Evolutionary conservation across 1,140 invertebrate species (phyloP), one percentile per base, ranked within the genome.

Genomic region (Drosophila arawakana): DNA sequence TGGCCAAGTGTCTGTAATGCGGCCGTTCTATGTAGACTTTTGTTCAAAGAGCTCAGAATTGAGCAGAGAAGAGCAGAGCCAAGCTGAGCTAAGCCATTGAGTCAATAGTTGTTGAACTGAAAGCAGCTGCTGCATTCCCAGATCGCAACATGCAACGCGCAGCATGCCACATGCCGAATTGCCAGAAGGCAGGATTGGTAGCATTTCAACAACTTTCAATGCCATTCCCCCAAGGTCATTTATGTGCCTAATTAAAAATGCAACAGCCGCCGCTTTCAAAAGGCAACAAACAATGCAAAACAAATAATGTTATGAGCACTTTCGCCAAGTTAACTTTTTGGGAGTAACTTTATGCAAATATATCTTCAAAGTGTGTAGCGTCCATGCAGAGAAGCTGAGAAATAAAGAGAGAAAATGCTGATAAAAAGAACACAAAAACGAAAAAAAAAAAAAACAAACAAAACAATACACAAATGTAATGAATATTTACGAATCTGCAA

Each of bases 331-430:
- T 63, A 44, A 76, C 73, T 72, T 78, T 82, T 47, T 30, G 25
- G 25, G 3, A 47, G 47, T 60, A 89, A 84, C 78, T 83, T 89
- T 89, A 89, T 89, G 84, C 84, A 89, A 89, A 89, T 89, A 89
- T 89, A 79, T 18, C 41, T 68, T 67, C 30, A 7, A 65, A 47
- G 52, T 62, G 67, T 52, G 62, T 75, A 67, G 43, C 55, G 60
- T 52, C 30, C 49, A 52, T 21, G 18, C 18, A 21, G 18, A 21
- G 2, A 2, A 2, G 18, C 18, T 21, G 18, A 21, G 18, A 21
- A 21, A 21, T n/a, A 75, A 50, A 41, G 34, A 58, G 44, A 15
- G 34, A 37, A 39, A 21, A 65, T 13, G 13, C 35, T 15, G 43
- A 43, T 37, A 55, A 13, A 10, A 9, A 57, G 6, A 39, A 44